Evolutionary conservation across 2,113 vertebrate species (phyloP).

Genomic region (Progne subis): DNA sequence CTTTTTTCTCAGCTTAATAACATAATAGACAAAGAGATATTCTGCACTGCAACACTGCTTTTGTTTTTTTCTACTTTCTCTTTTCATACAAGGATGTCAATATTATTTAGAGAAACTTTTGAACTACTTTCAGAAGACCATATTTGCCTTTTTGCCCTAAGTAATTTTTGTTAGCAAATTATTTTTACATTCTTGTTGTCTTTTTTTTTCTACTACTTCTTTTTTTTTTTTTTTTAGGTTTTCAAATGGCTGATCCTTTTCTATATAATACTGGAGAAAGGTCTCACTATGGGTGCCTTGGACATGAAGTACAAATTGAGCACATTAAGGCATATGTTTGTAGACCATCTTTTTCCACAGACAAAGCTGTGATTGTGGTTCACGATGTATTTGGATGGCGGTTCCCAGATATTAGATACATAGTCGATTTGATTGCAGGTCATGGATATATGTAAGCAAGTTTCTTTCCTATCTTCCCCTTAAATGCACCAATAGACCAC

Average conservation of each 20-base stretch:
- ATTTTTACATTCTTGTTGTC: background rate
- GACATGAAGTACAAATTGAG: constrained; percentile 85
- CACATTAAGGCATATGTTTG: constrained; percentile 86
- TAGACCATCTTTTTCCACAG: constrained; percentile 70
- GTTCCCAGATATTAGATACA: constrained; percentile 89
- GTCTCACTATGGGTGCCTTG: constrained; percentile 81
- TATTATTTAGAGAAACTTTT: background rate
- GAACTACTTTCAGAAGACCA: background rate
- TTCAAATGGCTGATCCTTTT: constrained; percentile 89
- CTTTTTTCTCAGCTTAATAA: background rate
- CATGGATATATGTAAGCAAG: constrained; percentile 86
- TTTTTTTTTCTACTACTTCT: background rate
- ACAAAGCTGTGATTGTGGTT: constrained; percentile 86
- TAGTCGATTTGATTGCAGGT: constrained; percentile 86
- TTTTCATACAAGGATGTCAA: background rate
- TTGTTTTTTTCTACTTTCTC: background rate
- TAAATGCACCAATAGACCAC: background rate
- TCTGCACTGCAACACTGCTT: background rate
- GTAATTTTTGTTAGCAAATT: background rate
- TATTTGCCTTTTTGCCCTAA: background rate
- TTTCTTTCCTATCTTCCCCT: background rate
- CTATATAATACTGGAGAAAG: constrained; percentile 85
- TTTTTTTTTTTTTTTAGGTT: background rate
- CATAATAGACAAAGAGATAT: background rate
- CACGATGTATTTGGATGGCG: constrained; percentile 93